Evolutionary conservation across 1,140 invertebrate genomes (phyloP).

Genomic region (Nasonia longicornis): DNA sequence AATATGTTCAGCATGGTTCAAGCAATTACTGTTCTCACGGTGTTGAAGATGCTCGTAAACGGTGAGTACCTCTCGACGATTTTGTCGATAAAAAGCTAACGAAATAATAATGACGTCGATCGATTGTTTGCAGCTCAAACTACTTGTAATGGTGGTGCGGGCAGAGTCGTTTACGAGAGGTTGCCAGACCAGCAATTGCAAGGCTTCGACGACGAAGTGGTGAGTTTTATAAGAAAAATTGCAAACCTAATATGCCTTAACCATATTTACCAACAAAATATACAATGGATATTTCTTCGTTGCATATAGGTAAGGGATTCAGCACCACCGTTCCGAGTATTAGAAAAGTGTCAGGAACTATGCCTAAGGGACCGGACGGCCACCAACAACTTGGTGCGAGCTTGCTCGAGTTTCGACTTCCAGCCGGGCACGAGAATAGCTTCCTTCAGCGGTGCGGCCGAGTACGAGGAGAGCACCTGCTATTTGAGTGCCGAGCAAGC

Average conservation of each 20-base stretch:
- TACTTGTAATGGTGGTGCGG: slow-evolving; percentile 87
- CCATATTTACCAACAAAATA: background rate
- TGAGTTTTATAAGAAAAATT: slow-evolving; percentile 65
- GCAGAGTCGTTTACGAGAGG: slow-evolving; percentile 88
- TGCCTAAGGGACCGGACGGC: slow-evolving; percentile 85
- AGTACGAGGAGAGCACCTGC: slow-evolving; percentile 92
- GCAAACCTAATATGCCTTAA: background rate
- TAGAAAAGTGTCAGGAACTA: slow-evolving; percentile 88
- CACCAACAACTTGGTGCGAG: slow-evolving; percentile 82
- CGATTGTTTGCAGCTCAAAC: slow-evolving; percentile 78
- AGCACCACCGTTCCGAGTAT: slow-evolving; percentile 84
- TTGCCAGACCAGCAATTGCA: slow-evolving; percentile 89
- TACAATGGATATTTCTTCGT: background rate
- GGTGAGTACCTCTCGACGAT: slow-evolving; percentile 71
- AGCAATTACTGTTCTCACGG: slow-evolving; percentile 85
- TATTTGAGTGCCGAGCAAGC: slow-evolving; percentile 87
- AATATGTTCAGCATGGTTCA: slow-evolving; percentile 80
- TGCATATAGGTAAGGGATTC: slow-evolving; percentile 78
- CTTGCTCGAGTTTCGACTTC: slow-evolving; percentile 90
- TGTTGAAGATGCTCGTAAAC: slow-evolving; percentile 84
- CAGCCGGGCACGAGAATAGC: slow-evolving; percentile 87
- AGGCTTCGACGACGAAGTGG: slow-evolving; percentile 88
- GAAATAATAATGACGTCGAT: background rate
- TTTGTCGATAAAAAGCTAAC: background rate
- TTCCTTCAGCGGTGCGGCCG: slow-evolving; percentile 82